phyloP scores from a whole-genome alignment of 2,797 vertebrate species.

The Pelodytes ibericus region DNA sequence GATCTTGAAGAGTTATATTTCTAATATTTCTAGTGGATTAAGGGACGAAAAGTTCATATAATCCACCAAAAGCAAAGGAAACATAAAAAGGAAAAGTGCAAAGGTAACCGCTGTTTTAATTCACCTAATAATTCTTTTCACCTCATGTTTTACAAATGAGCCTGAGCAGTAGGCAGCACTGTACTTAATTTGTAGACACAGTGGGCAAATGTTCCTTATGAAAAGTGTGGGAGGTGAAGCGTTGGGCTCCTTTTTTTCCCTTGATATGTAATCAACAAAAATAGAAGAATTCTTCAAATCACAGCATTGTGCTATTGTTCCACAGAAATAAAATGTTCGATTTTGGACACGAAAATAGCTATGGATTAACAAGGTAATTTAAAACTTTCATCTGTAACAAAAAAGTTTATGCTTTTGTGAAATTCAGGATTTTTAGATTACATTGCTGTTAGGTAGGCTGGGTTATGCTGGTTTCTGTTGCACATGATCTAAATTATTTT shows the following conservation, averaged over 20 bases:
- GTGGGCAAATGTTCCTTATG: slow-evolving; percentile 32
- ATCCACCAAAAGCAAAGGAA: background rate
- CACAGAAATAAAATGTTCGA: background rate
- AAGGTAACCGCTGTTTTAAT: slow-evolving; percentile 16
- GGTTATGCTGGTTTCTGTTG: too few relatives aligned
- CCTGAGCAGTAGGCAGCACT: slow-evolving; percentile 17
- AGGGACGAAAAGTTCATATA: slow-evolving; percentile 6
- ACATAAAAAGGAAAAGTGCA: slow-evolving; percentile 15
- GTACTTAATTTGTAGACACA: slow-evolving; percentile 35
- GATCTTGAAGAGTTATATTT: background rate
- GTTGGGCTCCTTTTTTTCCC: slow-evolving; percentile 13
- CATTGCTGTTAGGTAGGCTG: too few relatives aligned
- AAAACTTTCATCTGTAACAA: too few relatives aligned
- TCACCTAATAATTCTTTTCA: slow-evolving; percentile 41
- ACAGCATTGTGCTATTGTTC: background rate
- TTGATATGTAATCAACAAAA: slow-evolving; percentile 6
- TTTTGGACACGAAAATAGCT: background rate
- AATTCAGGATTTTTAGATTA: too few relatives aligned
- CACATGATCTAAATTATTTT: too few relatives aligned
- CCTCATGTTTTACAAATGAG: slow-evolving; percentile 29
- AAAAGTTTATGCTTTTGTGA: too few relatives aligned
- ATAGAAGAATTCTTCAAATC: slow-evolving; percentile 13
- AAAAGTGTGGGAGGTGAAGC: slow-evolving; percentile 31
- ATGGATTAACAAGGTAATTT: background rate
- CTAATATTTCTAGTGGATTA: slow-evolving; percentile 14